These are phyloP conservation scores for Tubulanus polymorphus DNA, from an alignment of 2,888 invertebrate genomes.

Conservation along the genomic window DNA sequence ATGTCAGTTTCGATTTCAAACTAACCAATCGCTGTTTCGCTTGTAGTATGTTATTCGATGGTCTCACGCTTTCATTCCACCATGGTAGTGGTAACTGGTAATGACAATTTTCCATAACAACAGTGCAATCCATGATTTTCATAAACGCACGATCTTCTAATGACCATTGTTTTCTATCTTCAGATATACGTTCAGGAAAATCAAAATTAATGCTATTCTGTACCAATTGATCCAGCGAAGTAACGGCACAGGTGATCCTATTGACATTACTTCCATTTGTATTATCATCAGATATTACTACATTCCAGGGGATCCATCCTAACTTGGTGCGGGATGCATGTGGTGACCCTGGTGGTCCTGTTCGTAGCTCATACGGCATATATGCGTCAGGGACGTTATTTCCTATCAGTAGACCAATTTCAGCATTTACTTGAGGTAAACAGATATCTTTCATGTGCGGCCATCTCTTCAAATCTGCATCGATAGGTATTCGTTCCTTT, in stretches of 20 bases:
- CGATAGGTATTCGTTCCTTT: background rate
- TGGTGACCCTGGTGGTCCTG: slow-evolving; percentile 4
- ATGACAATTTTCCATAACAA: background rate
- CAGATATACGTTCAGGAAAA: background rate
- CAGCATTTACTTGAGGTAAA: background rate
- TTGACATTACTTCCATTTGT: too few relatives aligned
- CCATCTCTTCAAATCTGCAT: background rate
- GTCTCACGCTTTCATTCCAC: background rate
- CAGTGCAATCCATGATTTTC: background rate
- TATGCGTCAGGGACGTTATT: slow-evolving; percentile 3
- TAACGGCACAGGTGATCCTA: background rate
- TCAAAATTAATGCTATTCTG: background rate
- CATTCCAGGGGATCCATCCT: slow-evolving; percentile 5
- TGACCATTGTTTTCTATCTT: background rate
- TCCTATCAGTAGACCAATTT: slow-evolving; percentile 1
- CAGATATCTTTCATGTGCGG: background rate
- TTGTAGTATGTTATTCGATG: background rate
- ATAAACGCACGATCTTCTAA: slow-evolving; percentile 1
- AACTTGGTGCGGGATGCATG: slow-evolving; percentile 1
- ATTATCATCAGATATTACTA: background rate
- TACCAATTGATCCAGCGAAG: background rate
- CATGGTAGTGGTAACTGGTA: background rate
- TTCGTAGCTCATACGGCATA: background rate
- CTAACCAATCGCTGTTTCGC: background rate
- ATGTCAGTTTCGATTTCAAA: background rate